These are phyloP conservation scores for Odocoileus virginianus DNA, from an alignment of 2,113 vertebrate species.

Conservation along the genomic window DNA sequence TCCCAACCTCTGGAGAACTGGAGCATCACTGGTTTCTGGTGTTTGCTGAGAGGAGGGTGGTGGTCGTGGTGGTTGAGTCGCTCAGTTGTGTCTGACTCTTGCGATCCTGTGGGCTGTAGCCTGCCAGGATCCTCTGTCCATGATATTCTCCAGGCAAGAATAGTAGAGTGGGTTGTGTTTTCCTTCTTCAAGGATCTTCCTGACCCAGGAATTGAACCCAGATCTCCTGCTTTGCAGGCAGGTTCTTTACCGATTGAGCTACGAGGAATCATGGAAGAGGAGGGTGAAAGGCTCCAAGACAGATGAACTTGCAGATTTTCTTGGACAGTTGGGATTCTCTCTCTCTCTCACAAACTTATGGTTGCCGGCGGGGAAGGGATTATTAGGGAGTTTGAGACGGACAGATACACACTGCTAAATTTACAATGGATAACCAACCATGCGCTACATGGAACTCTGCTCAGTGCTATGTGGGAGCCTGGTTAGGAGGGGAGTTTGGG, in stretches of 20 bases:
- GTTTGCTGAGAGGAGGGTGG: rapidly evolving
- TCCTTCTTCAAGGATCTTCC: neutral
- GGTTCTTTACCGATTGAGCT: neutral
- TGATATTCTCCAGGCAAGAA: neutral
- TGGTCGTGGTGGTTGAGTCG: neutral
- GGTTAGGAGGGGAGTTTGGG: neutral
- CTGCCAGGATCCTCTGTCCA: rapidly evolving
- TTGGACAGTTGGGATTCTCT: neutral
- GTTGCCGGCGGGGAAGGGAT: neutral
- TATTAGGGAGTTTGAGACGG: neutral
- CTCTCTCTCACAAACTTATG: neutral
- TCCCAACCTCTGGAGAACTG: rapidly evolving
- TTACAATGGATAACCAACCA: neutral
- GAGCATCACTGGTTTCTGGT: rapidly evolving
- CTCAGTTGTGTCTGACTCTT: neutral
- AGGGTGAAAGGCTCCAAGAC: rapidly evolving
- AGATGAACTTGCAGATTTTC: neutral
- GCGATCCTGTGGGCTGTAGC: neutral
- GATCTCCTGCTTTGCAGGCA: neutral
- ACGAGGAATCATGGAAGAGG: neutral
- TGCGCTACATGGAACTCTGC: neutral
- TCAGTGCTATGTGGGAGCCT: neutral
- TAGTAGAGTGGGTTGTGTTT: neutral
- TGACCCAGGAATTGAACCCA: neutral
- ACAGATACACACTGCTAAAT: neutral